Evolutionary conservation across 2,113 vertebrate genomes (phyloP).

Genomic region (Castor canadensis): DNA sequence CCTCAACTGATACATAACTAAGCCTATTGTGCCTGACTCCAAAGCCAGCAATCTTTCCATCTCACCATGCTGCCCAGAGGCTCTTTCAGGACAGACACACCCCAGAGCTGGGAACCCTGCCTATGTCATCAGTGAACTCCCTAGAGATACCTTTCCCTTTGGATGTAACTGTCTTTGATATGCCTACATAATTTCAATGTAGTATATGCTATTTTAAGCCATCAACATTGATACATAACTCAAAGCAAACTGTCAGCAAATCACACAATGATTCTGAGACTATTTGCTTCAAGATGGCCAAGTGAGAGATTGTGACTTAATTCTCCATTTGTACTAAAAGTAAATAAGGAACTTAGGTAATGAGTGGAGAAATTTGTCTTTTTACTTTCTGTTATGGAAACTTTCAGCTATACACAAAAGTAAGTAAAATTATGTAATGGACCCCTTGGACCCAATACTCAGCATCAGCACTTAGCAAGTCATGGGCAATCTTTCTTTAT

Average conservation of each 20-base stretch:
- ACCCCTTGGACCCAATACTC: neutral
- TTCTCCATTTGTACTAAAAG: neutral
- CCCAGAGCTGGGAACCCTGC: neutral
- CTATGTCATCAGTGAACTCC: neutral
- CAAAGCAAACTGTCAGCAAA: neutral
- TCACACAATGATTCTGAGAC: neutral
- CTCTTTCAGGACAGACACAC: neutral
- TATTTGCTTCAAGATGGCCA: neutral
- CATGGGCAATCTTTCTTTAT: neutral
- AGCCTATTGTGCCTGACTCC: neutral
- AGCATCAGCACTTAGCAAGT: neutral
- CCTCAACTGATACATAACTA: neutral
- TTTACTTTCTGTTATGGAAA: neutral
- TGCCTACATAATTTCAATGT: neutral
- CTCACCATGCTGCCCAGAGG: neutral
- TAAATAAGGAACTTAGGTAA: neutral
- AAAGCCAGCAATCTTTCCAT: neutral
- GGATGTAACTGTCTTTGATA: neutral
- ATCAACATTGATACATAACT: neutral
- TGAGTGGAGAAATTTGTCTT: neutral
- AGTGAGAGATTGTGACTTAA: neutral
- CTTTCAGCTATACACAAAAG: constrained; percentile 35
- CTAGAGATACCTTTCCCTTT: neutral
- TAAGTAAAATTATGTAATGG: neutral
- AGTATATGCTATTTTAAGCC: neutral